A percentile compares a stretch with the other conserved stretches of the same genome.
Evolutionary conservation across 1,140 invertebrate species (phyloP).

Genomic region (Dufourea novaeangliae): DNA sequence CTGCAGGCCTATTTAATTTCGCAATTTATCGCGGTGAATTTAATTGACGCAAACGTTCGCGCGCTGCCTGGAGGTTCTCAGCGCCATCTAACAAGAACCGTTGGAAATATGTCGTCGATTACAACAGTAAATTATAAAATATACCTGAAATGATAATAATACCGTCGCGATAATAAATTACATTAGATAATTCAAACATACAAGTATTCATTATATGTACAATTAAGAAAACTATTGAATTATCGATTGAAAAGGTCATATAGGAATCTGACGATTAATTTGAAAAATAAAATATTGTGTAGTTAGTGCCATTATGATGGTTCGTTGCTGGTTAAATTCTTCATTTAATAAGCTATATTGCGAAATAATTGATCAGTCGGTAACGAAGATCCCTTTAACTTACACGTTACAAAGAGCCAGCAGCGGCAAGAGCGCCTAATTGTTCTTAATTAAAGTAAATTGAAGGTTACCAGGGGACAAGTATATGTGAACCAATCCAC

Average conservation of each 20-base stretch:
- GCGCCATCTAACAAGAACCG: slow-evolving; percentile 42
- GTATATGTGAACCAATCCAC: slow-evolving; percentile 46
- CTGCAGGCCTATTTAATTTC: neutral
- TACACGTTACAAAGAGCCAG: neutral
- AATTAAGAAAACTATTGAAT: neutral
- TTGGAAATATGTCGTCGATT: slow-evolving; percentile 6
- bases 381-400: slow-evolving; percentile 41
- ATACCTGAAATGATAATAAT: neutral
- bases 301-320: neutral
- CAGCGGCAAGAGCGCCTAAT: slow-evolving; percentile 47
- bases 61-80: neutral
- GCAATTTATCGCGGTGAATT: slow-evolving; percentile 30
- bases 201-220: neutral
- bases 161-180: neutral
- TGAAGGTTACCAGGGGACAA: slow-evolving; percentile 66
- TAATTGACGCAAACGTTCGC: neutral
- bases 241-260: neutral
- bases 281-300: neutral
- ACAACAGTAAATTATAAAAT: neutral
- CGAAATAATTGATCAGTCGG: neutral
- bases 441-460: slow-evolving; percentile 72
- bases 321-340: neutral
- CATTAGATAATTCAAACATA: neutral
- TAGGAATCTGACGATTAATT: neutral
- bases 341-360: neutral